Evolutionary conservation across 2,888 invertebrate genomes (phyloP).

Genomic region (Monopis laevigella): DNA sequence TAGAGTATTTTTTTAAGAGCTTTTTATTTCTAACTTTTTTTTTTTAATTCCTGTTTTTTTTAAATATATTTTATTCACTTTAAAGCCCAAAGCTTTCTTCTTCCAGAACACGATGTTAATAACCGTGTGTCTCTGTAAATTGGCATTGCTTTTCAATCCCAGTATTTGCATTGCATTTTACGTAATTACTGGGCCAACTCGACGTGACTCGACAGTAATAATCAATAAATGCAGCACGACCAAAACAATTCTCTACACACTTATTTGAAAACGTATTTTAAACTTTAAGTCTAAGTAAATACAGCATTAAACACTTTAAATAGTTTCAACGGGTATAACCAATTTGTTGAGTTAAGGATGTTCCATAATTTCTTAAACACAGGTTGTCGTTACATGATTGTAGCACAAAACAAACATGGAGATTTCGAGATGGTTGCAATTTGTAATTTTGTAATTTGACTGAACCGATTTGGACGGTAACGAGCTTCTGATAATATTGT

Average conservation of each 20-base stretch:
- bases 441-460: conserved; percentile 5
- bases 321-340: too few relatives aligned
- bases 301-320: too few relatives aligned
- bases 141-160: too few relatives aligned
- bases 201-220: not conserved
- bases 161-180: conserved; percentile 10
- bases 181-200: conserved; percentile 4
- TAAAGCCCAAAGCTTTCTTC: too few relatives aligned
- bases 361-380: conserved; percentile 33
- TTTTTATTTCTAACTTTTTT: too few relatives aligned
- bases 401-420: conserved; percentile 36
- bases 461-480: not conserved
- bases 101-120: too few relatives aligned
- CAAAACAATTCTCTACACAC: too few relatives aligned
- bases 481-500: conserved; percentile 4
- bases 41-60: too few relatives aligned
- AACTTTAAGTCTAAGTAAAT: too few relatives aligned
- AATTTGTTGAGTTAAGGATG: not conserved
- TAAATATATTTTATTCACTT: too few relatives aligned
- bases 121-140: conserved; percentile 1
- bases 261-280: too few relatives aligned
- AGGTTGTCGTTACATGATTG: conserved; percentile 24
- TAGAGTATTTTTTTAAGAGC: too few relatives aligned
- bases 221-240: conserved; percentile 7
- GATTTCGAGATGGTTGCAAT: not conserved